A percentile compares a stretch with the other conserved stretches of the same genome.
phyloP scores from a whole-genome alignment of 2,888 invertebrate genomes.

The Argyra leucocephala region DNA sequence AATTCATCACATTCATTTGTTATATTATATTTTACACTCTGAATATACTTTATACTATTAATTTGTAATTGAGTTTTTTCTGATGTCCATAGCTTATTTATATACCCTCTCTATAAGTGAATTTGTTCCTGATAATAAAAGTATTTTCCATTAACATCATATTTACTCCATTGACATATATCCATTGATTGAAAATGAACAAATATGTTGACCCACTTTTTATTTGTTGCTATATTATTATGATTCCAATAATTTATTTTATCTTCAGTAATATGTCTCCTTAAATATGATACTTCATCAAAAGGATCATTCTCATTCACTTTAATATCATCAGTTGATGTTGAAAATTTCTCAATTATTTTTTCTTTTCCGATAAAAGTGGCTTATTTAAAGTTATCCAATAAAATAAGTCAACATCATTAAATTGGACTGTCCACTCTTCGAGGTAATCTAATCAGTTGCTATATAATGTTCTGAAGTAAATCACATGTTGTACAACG shows the following conservation, averaged over 20 bases:
- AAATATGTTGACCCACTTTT: conserved; percentile 10
- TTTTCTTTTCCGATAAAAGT: conserved; percentile 7
- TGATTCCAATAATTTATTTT: neutral
- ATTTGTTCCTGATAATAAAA: conserved; percentile 8
- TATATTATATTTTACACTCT: conserved; percentile 6
- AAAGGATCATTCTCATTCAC: neutral
- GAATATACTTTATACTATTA: conserved; percentile 1
- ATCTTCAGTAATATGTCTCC: neutral
- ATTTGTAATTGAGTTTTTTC: conserved; percentile 5
- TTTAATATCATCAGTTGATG: conserved; percentile 5
- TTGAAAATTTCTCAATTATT: conserved; percentile 5
- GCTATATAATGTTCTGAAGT: neutral
- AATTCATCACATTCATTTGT: conserved; percentile 2
- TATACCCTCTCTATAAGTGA: neutral
- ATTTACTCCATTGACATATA: neutral
- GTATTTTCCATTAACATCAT: neutral
- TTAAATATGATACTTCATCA: conserved; percentile 11
- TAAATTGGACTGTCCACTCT: conserved; percentile 7
- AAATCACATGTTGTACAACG: conserved; percentile 2
- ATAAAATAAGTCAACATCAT: conserved; percentile 8
- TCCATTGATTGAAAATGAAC: neutral
- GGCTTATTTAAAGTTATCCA: conserved; percentile 7
- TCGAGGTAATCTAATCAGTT: conserved; percentile 9
- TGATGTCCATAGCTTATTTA: conserved; percentile 10
- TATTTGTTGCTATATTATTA: neutral